Evolutionary conservation across 2,797 vertebrate genomes (phyloP).

Genomic region (Pteropus rufus): DNA sequence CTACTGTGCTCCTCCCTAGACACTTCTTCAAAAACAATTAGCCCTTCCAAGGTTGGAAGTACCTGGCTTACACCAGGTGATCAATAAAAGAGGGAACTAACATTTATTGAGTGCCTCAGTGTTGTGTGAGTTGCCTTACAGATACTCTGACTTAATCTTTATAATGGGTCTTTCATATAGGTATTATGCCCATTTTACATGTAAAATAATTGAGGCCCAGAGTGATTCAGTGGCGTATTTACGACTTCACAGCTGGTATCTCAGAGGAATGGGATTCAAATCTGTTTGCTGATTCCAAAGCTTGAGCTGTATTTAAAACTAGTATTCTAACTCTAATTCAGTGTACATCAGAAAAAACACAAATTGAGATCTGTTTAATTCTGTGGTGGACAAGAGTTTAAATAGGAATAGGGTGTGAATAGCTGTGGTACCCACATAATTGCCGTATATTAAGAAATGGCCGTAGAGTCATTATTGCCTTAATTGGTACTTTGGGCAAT

Average conservation of each 20-base stretch:
- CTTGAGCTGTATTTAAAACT: constrained; percentile 40
- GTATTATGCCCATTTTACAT: background rate
- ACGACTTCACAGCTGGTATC: background rate
- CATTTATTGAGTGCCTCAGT: background rate
- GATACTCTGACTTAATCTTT: constrained; percentile 21
- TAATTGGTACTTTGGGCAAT: constrained; percentile 25
- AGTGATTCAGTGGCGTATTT: background rate
- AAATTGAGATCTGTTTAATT: constrained; percentile 23
- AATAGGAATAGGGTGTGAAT: background rate
- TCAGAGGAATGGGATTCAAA: background rate
- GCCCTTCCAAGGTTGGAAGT: background rate
- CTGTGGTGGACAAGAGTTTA: background rate
- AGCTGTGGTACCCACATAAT: background rate
- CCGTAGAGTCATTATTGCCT: constrained; percentile 6
- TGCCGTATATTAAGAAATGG: background rate
- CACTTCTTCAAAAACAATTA: constrained; percentile 6
- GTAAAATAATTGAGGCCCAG: background rate
- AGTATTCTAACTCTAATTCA: background rate
- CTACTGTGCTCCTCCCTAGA: background rate
- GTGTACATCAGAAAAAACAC: background rate
- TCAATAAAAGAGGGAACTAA: background rate
- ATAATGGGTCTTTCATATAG: background rate
- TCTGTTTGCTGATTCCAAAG: background rate
- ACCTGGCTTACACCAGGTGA: background rate
- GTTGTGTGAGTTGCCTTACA: background rate